These are phyloP conservation scores for Cynopterus sphinx DNA, from an alignment of 2,797 vertebrate species.

Conservation along the genomic window DNA sequence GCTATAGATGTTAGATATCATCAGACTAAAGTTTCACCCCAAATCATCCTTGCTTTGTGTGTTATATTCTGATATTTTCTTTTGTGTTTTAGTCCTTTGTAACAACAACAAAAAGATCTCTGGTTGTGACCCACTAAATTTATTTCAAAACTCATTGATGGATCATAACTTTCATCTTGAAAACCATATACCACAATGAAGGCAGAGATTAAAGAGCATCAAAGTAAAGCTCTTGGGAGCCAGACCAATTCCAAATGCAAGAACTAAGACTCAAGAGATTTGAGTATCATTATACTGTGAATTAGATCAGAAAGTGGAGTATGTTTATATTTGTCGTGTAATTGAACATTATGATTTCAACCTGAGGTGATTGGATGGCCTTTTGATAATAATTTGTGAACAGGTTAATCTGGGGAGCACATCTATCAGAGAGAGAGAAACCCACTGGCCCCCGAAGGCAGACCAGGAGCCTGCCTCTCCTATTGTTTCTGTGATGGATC, in stretches of 20 bases:
- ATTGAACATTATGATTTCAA: background rate
- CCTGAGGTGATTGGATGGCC: background rate
- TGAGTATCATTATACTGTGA: background rate
- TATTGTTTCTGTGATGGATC: background rate
- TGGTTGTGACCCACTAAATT: slow-evolving; percentile 39
- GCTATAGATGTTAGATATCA: background rate
- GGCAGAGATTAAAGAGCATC: slow-evolving; percentile 11
- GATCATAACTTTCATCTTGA: slow-evolving; percentile 43
- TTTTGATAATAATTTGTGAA: slow-evolving; percentile 39
- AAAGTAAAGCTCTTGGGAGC: slow-evolving; percentile 1
- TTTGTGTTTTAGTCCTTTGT: slow-evolving; percentile 29
- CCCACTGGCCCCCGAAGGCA: background rate
- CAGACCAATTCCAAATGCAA: slow-evolving; percentile 4
- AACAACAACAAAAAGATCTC: background rate
- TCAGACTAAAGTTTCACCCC: background rate
- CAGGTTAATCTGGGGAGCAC: background rate
- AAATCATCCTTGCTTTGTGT: background rate
- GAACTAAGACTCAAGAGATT: background rate
- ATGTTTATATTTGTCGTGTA: background rate
- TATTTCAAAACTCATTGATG: slow-evolving; percentile 42
- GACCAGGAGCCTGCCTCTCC: background rate
- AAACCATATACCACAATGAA: slow-evolving; percentile 26
- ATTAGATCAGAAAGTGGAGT: slow-evolving; percentile 23
- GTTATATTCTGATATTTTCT: background rate
- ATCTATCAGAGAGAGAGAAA: background rate